Evolutionary conservation across 2,797 vertebrate genomes (phyloP).

Genomic region (Presbytis comata): DNA sequence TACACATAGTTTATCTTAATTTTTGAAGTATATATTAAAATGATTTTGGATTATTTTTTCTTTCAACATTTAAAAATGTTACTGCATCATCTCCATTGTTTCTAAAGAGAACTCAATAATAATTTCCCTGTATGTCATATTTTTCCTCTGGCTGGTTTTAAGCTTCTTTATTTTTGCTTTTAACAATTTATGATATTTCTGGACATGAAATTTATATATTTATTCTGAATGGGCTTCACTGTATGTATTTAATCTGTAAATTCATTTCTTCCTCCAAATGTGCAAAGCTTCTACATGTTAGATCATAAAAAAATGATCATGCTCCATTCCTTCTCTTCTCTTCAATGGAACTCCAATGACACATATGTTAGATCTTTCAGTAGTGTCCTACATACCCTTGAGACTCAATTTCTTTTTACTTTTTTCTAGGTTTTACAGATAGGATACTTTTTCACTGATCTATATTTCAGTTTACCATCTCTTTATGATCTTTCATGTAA

Average conservation of each 20-base stretch:
- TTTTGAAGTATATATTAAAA: neutral
- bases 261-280: neutral
- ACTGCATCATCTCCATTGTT: neutral
- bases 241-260: neutral
- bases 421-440: neutral
- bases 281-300: neutral
- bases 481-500: neutral
- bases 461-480: neutral
- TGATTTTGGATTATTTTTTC: neutral
- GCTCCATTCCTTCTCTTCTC: neutral
- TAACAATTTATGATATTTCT: neutral
- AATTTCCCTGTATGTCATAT: neutral
- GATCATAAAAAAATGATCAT: neutral
- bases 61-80: neutral
- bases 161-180: neutral
- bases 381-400: neutral
- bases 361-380: neutral
- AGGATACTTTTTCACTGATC: neutral
- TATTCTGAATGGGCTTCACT: neutral
- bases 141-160: neutral
- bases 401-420: neutral
- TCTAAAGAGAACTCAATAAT: neutral
- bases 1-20: neutral
- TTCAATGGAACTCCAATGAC: neutral
- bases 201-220: neutral